Evolutionary conservation across 2,113 vertebrate genomes (phyloP).

Genomic region (Microtus montanus): DNA sequence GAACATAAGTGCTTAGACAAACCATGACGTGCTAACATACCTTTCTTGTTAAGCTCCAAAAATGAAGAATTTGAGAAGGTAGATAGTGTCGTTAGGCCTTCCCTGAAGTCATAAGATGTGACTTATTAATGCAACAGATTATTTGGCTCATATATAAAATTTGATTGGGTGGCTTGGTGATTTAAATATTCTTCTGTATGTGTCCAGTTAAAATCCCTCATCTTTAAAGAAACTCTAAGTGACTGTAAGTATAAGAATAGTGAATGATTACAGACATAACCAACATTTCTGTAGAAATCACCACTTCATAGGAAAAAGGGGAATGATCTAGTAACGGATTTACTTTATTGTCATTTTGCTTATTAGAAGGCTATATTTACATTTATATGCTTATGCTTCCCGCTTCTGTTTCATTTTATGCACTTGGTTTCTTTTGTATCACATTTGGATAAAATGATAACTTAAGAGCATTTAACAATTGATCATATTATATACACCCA

Average conservation of each 20-base stretch:
- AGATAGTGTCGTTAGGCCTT: slow-evolving; percentile 28
- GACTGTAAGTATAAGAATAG: slow-evolving; percentile 37
- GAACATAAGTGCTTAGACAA: slow-evolving; percentile 37
- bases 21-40: not conserved
- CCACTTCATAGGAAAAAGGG: slow-evolving; percentile 10
- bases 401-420: slow-evolving; percentile 8
- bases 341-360: not conserved
- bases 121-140: slow-evolving; percentile 45
- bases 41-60: slow-evolving; percentile 59
- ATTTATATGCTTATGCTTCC: slow-evolving; percentile 1
- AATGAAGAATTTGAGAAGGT: slow-evolving; percentile 2
- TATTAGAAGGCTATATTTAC: not conserved
- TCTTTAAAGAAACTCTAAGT: slow-evolving; percentile 20
- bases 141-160: slow-evolving; percentile 62
- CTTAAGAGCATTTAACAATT: slow-evolving; percentile 42
- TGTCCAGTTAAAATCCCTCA: not conserved
- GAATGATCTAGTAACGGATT: slow-evolving; percentile 34
- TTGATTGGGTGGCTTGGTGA: not conserved
- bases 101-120: slow-evolving; percentile 21
- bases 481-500: not conserved
- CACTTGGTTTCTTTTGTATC: slow-evolving; percentile 14
- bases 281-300: slow-evolving; percentile 35
- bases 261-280: slow-evolving; percentile 41
- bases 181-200: slow-evolving; percentile 13
- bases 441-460: slow-evolving; percentile 45